Evolutionary conservation across 2,888 invertebrate species (phyloP), one percentile per base, ranked within the genome.

Genomic region (Dione juno): DNA sequence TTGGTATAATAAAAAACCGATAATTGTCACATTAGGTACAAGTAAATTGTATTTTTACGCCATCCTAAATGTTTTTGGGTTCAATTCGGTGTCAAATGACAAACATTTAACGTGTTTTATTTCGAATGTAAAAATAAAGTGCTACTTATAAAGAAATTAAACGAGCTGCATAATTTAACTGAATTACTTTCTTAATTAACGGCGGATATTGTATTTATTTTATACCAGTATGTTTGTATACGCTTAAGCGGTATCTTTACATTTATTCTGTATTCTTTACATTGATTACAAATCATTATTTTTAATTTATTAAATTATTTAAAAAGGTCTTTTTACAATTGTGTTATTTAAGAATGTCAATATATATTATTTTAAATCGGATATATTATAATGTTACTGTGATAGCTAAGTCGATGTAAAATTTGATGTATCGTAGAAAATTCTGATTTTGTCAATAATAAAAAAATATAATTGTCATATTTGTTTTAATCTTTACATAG

Each of bases 141-240:
- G 54, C 37, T 37, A 57, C 35, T 57, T 57, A 57, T 11, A 57
- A 57, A 37, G n/a, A 57, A 37, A 57, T 57, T 37, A 57, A 57
- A 37, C 37, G 16, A 37, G 11, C 0, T 37, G 54, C 3, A 37
- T 57, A 57, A 57, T 37, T 57, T 57, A 57, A 57, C 54, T 0
- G 10, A 57, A 57, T 7, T n/a, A 11, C 35, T 5, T n/a, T 35
- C 37, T 57, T 57, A 57, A 57, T 57, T 37, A 37, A 57, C 37
- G 37, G 5, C 54, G 54, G 37, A 57, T n/a, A 57, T 16, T 11
- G 54, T 57, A 37, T 16, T 37, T 37, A 54, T 54, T 54, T 57
- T 37, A 57, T 16, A 53, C 11, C 50, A 9, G 50, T 50, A 37
- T 37, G 37, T 37, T 0, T n/a, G 50, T 50, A 37, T 57, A 37